phyloP scores from a whole-genome alignment of 2,113 vertebrate genomes.

The Plecotus auritus region DNA sequence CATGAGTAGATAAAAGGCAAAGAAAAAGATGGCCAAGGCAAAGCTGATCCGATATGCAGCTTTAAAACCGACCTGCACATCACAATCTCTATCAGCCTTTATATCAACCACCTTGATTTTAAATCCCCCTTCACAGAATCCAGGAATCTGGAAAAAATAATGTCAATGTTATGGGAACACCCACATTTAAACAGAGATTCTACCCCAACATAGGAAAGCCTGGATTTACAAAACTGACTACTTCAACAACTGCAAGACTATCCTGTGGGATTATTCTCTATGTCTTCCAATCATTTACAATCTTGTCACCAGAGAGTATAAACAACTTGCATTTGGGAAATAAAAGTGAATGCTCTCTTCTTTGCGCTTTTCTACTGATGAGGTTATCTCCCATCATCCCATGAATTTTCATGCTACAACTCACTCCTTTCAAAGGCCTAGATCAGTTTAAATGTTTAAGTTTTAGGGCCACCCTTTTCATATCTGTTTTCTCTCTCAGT shows the following conservation, averaged over 20 bases:
- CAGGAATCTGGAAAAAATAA: conserved; percentile 86
- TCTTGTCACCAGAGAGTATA: neutral
- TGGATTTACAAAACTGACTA: neutral
- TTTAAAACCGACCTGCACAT: conserved; percentile 91
- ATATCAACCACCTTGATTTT: conserved; percentile 73
- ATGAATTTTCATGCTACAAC: neutral
- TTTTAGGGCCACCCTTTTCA: neutral
- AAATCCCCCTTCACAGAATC: conserved; percentile 89
- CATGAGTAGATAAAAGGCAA: conserved; percentile 86
- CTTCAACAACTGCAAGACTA: neutral
- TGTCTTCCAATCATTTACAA: neutral
- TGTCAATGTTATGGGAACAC: neutral
- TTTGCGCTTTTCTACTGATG: neutral
- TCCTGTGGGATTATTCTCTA: neutral
- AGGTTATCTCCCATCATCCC: neutral
- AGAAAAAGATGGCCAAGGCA: conserved; percentile 91
- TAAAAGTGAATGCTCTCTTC: neutral
- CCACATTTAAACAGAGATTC: conserved; percentile 10
- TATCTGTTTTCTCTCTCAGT: neutral
- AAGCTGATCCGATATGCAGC: conserved; percentile 95
- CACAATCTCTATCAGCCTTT: conserved; percentile 83
- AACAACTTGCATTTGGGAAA: conserved; percentile 7
- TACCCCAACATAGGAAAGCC: neutral
- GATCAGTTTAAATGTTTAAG: neutral
- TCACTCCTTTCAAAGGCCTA: neutral